Conservation (phyloP, 2,888 invertebrate genomes). For the Lepidochitona cinerea region DNA sequence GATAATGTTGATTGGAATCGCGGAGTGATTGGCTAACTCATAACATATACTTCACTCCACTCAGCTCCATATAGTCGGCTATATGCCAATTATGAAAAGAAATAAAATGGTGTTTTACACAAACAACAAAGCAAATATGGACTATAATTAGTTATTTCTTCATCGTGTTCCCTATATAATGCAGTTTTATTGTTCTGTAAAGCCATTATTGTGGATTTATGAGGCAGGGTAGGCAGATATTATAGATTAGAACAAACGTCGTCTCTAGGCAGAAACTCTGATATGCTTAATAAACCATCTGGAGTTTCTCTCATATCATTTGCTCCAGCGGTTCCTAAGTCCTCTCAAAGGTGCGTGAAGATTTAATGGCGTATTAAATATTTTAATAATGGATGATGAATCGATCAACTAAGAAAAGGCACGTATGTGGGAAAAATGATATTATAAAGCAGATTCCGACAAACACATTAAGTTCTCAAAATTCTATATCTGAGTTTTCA, state of each 20-base stretch:
- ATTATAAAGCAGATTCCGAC: too few species aligned
- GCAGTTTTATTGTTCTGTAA: not conserved
- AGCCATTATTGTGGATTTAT: not conserved
- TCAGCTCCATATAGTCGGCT: not conserved
- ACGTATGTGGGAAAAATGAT: too few species aligned
- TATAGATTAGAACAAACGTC: not conserved
- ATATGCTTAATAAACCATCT: not conserved
- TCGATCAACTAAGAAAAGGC: too few species aligned
- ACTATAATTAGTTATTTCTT: not conserved
- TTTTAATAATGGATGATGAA: too few species aligned
- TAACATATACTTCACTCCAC: not conserved
- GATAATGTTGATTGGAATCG: not conserved
- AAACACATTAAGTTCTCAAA: too few species aligned
- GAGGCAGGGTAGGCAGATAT: not conserved
- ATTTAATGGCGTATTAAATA: too few species aligned
- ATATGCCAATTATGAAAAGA: not conserved
- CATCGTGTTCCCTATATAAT: not conserved
- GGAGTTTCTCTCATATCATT: not conserved
- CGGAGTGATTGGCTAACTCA: not conserved
- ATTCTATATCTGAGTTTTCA: too few species aligned
- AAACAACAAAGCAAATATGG: not conserved
- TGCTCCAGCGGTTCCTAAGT: too few species aligned
- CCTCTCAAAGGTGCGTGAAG: too few species aligned
- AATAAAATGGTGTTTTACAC: not conserved
- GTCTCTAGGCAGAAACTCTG: not conserved